These are phyloP conservation scores for Conger conger DNA, from an alignment of 2,113 vertebrate species.

Conservation along the genomic window DNA sequence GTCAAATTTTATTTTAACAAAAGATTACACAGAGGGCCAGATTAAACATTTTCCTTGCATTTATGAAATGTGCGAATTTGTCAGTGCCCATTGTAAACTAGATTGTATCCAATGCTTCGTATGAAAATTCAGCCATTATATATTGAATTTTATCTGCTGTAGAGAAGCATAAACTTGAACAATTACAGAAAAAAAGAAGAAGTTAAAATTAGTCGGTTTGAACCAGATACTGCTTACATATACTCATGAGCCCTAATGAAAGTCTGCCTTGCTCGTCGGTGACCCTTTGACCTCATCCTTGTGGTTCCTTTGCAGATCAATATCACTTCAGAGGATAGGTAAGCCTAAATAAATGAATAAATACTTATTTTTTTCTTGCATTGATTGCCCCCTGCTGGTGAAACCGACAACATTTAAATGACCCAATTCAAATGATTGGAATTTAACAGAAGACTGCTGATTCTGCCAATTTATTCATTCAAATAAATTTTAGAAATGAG, in stretches of 20 bases:
- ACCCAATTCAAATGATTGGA: background rate
- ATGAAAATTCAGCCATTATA: too few species aligned
- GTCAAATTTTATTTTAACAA: background rate
- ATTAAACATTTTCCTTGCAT: background rate
- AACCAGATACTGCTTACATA: background rate
- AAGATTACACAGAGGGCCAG: background rate
- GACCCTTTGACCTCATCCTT: background rate
- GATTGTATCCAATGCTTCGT: background rate
- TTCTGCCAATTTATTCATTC: too few species aligned
- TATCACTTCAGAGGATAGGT: background rate
- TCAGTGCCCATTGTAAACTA: background rate
- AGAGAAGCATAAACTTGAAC: too few species aligned
- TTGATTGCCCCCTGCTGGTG: background rate
- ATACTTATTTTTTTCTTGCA: background rate
- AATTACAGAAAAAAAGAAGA: background rate
- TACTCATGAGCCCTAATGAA: background rate
- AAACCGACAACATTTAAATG: background rate
- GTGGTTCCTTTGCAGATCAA: background rate
- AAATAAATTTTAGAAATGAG: too few species aligned
- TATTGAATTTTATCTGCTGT: too few species aligned
- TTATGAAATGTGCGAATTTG: background rate
- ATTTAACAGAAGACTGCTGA: background rate
- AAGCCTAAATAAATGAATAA: background rate
- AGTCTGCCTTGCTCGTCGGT: background rate
- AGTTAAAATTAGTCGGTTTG: background rate